Evolutionary conservation across 1,140 invertebrate genomes (phyloP).

Genomic region (Parasteatoda tepidariorum): DNA sequence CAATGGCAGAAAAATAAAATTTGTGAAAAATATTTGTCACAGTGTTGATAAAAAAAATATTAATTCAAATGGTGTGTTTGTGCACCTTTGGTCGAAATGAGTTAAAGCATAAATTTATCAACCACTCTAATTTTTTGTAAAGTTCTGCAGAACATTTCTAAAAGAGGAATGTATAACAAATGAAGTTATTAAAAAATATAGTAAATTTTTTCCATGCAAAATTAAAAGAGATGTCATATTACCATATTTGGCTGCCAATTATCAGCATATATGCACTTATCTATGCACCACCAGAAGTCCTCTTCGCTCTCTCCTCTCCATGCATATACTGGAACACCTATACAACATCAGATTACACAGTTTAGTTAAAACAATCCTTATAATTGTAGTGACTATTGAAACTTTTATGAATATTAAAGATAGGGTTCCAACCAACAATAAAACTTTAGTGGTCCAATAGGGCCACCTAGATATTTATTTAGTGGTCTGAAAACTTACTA

Average conservation of each 20-base stretch:
- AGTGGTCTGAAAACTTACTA: no score
- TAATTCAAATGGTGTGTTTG: no score
- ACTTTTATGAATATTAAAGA: neutral
- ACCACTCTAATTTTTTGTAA: no score
- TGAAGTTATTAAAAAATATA: neutral
- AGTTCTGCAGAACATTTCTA: no score
- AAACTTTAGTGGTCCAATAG: no score
- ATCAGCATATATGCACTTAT: slow-evolving; percentile 90
- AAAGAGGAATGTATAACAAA: no score
- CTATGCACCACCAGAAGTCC: slow-evolving; percentile 99
- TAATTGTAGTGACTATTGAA: neutral
- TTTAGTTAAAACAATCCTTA: neutral
- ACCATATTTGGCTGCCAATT: slow-evolving; percentile 97
- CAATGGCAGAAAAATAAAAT: no score
- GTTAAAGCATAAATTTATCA: no score
- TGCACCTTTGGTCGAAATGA: no score
- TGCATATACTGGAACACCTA: slow-evolving; percentile 87
- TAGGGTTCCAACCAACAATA: neutral
- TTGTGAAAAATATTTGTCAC: no score
- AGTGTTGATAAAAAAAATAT: no score
- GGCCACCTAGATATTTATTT: no score
- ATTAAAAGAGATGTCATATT: slow-evolving; percentile 8
- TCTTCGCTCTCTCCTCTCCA: slow-evolving; percentile 97
- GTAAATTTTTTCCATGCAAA: neutral
- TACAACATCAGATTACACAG: slow-evolving; percentile 42